Base-by-base conservation (phyloP, 1,140 invertebrate species). In the Leucophenga varia region DNA sequence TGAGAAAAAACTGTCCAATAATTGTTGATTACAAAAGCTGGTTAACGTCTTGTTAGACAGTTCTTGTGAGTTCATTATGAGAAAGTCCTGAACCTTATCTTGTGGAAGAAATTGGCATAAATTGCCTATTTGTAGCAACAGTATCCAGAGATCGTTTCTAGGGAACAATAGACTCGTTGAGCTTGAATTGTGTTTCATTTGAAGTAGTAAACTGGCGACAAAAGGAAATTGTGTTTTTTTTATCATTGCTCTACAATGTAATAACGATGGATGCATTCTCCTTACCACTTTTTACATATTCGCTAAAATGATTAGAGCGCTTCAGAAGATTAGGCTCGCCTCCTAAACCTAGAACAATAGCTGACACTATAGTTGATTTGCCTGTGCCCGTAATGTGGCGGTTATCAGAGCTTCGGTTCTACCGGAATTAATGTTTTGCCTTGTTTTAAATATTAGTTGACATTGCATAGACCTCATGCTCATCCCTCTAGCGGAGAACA, bases 101-200 rank as follows among this genome's bases (percentile, higher is more conserved):
- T 98, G 96, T 0, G 96, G 95, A 38, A 99, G 78, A 74, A 98
- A 91, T 72, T 98, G 95, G 67, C 95, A 98, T 5, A 98, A 79
- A 78, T 98, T 99, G 51, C 92, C 86, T 2, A 98, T 86, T 82
- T 96, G 84, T 67, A 13, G 72, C 59, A 31, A 86, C 81, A 6
- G 79, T 43, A 19, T 80, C 73, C 47, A 82, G 69, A 21, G 80
- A 73, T 49, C 77, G 57, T 20, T 55, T 53, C 13, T 64, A 51
- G 2, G 55, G 31, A 1, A 59, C 40, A 13, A 50, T 32, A 6
- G 56, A 45, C 5, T 49, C 43, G 17, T 73, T 64, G 2, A 75
- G 51, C n/a, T 19, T 55, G 28, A 40, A 73, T 10, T 25, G 21
- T 47, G 71, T 74, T 20, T 53, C 39, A 5, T 52, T 56, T 19